A percentile compares a stretch with the other conserved stretches of the same genome.
Evolutionary conservation across 2,888 invertebrate genomes (phyloP).

Genomic region (Chalcosyrphus nemorum): DNA sequence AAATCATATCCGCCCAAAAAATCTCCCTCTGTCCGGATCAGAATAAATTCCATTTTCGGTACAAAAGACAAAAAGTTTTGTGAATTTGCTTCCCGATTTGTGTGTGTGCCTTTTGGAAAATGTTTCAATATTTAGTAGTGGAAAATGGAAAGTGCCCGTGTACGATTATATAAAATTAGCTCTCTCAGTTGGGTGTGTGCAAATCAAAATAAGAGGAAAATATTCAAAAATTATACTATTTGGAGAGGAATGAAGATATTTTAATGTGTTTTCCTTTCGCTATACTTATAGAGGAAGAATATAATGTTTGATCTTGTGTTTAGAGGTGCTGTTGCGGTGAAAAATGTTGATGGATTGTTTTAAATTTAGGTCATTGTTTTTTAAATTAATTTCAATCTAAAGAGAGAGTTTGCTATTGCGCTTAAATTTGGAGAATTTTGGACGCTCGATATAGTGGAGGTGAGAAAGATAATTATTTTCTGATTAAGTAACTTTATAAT

Average conservation of each 20-base stretch:
- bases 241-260: conserved; percentile 69
- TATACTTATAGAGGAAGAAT: conserved; percentile 24
- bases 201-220: conserved; percentile 55
- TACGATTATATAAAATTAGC: conserved; percentile 72
- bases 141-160: conserved; percentile 64
- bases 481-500: conserved; percentile 5
- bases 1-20: conserved; percentile 6
- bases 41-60: conserved; percentile 21
- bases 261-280: conserved; percentile 52
- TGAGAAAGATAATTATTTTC: too few species aligned
- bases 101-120: conserved; percentile 38
- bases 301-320: conserved; percentile 65
- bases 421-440: conserved; percentile 30
- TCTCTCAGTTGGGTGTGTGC: conserved; percentile 64
- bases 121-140: conserved; percentile 55
- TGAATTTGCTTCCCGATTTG: conserved; percentile 17
- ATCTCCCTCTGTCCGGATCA: neutral
- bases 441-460: conserved; percentile 19
- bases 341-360: conserved; percentile 70
- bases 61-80: conserved; percentile 13
- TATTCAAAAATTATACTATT: conserved; percentile 59
- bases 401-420: conserved; percentile 35
- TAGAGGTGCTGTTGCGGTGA: conserved; percentile 62
- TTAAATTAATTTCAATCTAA: conserved; percentile 37
- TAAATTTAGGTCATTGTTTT: conserved; percentile 72